Percentiles rank a stretch among this genome's conserved stretches.
phyloP scores from a whole-genome alignment of 2,888 invertebrate genomes.

The Anaspis maculata region DNA sequence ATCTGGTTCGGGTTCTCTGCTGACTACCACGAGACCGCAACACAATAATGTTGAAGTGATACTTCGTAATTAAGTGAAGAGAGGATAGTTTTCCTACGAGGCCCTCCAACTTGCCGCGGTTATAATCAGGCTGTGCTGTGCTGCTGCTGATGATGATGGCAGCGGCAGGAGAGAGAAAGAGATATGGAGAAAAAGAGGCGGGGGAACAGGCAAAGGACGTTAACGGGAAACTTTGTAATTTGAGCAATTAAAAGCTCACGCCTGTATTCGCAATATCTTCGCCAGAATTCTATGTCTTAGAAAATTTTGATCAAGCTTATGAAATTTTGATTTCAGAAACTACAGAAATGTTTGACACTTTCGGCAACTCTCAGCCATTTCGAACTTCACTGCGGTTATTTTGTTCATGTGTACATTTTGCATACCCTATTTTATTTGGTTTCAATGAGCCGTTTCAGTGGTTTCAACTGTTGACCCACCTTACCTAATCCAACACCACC shows the following conservation, averaged over 20 bases:
- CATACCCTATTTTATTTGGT: too few species aligned
- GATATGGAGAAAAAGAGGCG: too few species aligned
- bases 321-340: not conserved
- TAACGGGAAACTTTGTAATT: slow-evolving; percentile 14
- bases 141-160: slow-evolving; percentile 2
- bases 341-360: not conserved
- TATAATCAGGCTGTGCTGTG: slow-evolving; percentile 8
- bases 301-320: too few species aligned
- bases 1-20: too few species aligned
- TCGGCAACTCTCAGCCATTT: too few species aligned
- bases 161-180: slow-evolving; percentile 4
- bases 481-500: too few species aligned
- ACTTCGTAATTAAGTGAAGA: slow-evolving; percentile 11
- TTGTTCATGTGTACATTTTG: too few species aligned
- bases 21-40: not conserved
- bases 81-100: slow-evolving; percentile 11
- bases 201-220: too few species aligned
- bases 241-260: slow-evolving; percentile 11
- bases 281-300: not conserved
- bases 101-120: slow-evolving; percentile 4
- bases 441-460: too few species aligned
- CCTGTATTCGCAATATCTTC: slow-evolving; percentile 8
- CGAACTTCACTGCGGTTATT: too few species aligned
- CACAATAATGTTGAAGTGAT: slow-evolving; percentile 10
- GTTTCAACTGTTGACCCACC: too few species aligned